These are phyloP conservation scores for Drosophila orosa DNA, from an alignment of 1,140 invertebrate genomes.

Conservation along the genomic window DNA sequence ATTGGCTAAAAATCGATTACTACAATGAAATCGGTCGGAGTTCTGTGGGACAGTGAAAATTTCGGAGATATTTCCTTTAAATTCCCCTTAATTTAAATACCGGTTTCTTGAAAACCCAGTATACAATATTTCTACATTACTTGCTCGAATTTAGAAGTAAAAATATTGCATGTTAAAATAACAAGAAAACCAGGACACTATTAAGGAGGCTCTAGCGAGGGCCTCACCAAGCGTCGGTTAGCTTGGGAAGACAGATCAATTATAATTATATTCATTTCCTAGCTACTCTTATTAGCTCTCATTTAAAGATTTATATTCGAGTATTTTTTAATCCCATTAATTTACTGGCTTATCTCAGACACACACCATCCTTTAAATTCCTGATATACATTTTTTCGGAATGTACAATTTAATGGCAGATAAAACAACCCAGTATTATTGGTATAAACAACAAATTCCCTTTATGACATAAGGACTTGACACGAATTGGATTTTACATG, in stretches of 20 bases:
- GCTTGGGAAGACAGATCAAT: no score
- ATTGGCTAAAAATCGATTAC: no score
- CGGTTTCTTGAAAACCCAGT: neutral
- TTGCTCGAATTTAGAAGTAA: neutral
- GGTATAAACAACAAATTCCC: constrained; percentile 5
- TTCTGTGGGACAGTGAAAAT: no score
- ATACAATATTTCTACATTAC: neutral
- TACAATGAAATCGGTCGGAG: no score
- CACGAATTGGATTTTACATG: neutral
- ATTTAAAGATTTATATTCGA: neutral
- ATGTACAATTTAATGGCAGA: neutral
- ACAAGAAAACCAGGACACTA: neutral
- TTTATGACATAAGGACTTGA: neutral
- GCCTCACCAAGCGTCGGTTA: no score
- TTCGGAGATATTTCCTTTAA: no score
- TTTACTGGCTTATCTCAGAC: neutral
- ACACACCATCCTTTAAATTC: neutral
- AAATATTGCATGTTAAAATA: neutral
- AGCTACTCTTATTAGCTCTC: no score
- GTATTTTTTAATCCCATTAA: neutral
- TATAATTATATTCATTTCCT: no score
- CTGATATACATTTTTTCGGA: neutral
- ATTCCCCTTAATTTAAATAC: neutral
- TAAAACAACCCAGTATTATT: neutral
- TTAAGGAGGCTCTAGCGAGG: no score